A percentile compares a stretch with the other conserved stretches of the same genome.
These are phyloP conservation scores for Drosophila neocordata DNA, from an alignment of 1,140 invertebrate genomes.

Conservation along the genomic window DNA sequence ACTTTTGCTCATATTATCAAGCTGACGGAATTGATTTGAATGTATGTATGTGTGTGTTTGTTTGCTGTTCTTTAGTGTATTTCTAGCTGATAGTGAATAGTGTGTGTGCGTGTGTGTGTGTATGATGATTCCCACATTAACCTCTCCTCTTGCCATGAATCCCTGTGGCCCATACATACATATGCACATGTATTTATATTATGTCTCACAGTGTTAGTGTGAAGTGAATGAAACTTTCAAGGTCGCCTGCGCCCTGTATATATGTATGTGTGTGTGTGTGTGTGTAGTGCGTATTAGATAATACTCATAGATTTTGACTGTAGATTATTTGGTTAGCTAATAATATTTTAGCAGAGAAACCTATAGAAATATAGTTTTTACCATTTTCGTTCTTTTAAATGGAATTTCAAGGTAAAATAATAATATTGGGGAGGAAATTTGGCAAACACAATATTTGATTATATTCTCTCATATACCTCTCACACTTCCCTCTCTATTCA, in stretches of 20 bases:
- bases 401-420: slow-evolving; percentile 1
- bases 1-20: slow-evolving; percentile 23
- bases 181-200: neutral
- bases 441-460: no score
- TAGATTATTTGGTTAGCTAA: slow-evolving; percentile 48
- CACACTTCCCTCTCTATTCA: no score
- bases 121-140: no score
- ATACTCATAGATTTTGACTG: slow-evolving; percentile 58
- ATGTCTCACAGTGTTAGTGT: slow-evolving; percentile 40
- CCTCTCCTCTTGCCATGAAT: no score
- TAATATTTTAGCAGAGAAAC: neutral
- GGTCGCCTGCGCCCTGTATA: slow-evolving; percentile 44
- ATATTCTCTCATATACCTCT: no score
- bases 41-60: slow-evolving; percentile 36
- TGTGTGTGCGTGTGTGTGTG: slow-evolving; percentile 47
- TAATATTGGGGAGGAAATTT: no score
- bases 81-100: slow-evolving; percentile 72
- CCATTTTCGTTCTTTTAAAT: slow-evolving; percentile 5
- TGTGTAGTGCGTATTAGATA: slow-evolving; percentile 68
- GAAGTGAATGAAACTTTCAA: slow-evolving; percentile 80
- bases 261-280: slow-evolving; percentile 31
- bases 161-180: no score
- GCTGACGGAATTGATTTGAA: slow-evolving; percentile 57
- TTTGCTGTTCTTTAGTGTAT: slow-evolving; percentile 63
- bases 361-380: slow-evolving; percentile 15